A percentile compares a stretch with the other conserved stretches of the same genome.
phyloP scores from a whole-genome alignment of 2,888 invertebrate genomes.

The Hesperia comma region DNA sequence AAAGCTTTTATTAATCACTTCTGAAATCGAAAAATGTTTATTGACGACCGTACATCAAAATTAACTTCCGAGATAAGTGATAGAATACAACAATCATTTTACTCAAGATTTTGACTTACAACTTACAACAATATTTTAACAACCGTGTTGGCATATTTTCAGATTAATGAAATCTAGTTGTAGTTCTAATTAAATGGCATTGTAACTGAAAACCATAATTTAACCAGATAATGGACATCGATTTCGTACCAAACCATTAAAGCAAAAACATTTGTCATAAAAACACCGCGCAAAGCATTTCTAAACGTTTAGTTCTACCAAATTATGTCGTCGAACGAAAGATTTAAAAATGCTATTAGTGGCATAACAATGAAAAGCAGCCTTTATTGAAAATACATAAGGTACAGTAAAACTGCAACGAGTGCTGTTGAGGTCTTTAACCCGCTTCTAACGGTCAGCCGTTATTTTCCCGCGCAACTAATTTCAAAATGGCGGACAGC shows the following conservation, averaged over 20 bases:
- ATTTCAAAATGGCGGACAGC: constrained; percentile 34
- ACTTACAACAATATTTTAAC: too few species aligned
- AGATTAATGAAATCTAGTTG: background rate
- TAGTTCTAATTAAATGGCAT: background rate
- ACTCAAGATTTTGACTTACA: too few species aligned
- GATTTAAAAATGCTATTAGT: constrained; percentile 7
- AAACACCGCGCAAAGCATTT: constrained; percentile 18
- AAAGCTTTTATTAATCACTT: background rate
- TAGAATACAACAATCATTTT: too few species aligned
- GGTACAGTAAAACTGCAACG: constrained; percentile 16
- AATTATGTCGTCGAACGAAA: constrained; percentile 30
- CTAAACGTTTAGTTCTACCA: constrained; percentile 31
- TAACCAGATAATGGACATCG: constrained; percentile 13
- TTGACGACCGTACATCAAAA: too few species aligned
- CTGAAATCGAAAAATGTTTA: background rate
- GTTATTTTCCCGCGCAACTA: constrained; percentile 35
- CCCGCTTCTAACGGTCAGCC: constrained; percentile 35
- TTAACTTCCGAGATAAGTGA: too few species aligned
- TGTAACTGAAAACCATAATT: constrained; percentile 5
- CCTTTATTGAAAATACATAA: constrained; percentile 13
- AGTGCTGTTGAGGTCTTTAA: constrained; percentile 34
- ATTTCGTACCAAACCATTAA: constrained; percentile 15
- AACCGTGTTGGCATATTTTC: too few species aligned
- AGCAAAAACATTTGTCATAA: constrained; percentile 17
- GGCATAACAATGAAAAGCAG: constrained; percentile 4